Conservation (phyloP, 1,140 invertebrate species). For the Lepidurus packardi region DNA sequence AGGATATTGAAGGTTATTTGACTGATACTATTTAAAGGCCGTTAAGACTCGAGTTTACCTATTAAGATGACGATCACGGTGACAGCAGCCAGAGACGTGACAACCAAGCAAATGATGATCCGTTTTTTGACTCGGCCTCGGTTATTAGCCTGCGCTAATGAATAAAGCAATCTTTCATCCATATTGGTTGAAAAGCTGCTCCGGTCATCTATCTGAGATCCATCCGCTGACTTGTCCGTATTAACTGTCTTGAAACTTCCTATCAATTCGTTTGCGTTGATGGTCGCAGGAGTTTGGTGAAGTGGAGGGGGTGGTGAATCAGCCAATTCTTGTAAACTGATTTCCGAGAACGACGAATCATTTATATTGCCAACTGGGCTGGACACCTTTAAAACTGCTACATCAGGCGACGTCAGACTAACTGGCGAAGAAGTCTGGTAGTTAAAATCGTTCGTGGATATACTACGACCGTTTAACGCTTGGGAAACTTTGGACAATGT, state of each 20-base stretch:
- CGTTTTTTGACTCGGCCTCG: not conserved
- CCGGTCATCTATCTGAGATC: not conserved
- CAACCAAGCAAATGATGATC: slow-evolving; percentile 1
- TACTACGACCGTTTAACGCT: not conserved
- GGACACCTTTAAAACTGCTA: not conserved
- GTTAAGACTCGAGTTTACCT: not conserved
- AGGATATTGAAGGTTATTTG: no score
- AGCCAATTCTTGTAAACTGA: not conserved
- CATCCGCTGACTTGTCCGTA: not conserved
- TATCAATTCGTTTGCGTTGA: not conserved
- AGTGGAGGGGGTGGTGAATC: not conserved
- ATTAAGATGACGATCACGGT: slow-evolving; percentile 9
- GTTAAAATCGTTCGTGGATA: not conserved
- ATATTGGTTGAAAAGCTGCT: not conserved
- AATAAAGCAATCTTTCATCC: not conserved
- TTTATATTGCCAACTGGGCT: not conserved
- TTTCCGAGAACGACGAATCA: not conserved
- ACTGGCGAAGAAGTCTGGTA: not conserved
- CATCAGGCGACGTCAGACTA: not conserved
- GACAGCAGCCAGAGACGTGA: not conserved
- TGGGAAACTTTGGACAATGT: not conserved
- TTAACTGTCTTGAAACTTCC: not conserved
- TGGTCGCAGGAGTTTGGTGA: not conserved
- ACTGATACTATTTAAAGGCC: no score
- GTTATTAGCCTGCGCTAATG: not conserved